Base-by-base conservation (phyloP, 1,140 invertebrate genomes). In the Conus ventricosus region DNA sequence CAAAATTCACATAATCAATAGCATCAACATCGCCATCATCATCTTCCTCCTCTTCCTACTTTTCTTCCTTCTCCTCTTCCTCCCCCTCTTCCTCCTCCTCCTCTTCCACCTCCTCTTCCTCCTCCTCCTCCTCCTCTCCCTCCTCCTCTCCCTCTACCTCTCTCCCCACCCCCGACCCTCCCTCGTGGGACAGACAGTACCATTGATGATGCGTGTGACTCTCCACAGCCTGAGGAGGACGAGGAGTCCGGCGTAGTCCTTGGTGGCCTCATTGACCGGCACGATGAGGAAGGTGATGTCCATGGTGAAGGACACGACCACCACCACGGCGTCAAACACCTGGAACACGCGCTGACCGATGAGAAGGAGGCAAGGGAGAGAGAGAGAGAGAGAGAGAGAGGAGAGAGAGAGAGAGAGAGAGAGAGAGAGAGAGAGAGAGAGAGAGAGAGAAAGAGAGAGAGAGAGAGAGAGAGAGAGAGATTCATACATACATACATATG, bases 21-120 rank as follows among this genome's bases (percentile, higher is more conserved):
- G 98, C 15, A 96, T 97, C 67, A 54, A n/a, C 87, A 88, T 84
- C 80, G 84, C 60, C 78, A 95, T 98, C 13, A 97, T 97, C 39
- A 98, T 98, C 85, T 97, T 98, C 17, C 97, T 97, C 51, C 98
- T 98, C 93, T 97, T 97, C 15, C 96, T 98, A 39, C 97, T 98
- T 6, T 17, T 84, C 82, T 53, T 25, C 39, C 39, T 39, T 1
- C 39, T 39, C 39, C 39, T 39, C 39, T 39, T 39, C 39, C 39
- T 39, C 3, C 39, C 3, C 39, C 39, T 39, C 39, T 39, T 39
- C 39, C 39, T 39, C 39, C 39, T 39, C 39, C 39, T 39, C 39
- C 39, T 39, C 39, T 3, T 39, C 39, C 39, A 1, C 39, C 39
- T 39, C 39, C 39, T 39, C 39, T 3, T 39, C 39, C 3, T 39